Evolutionary conservation across 1,140 invertebrate species (phyloP).

Genomic region (Monomorium pharaonis): DNA sequence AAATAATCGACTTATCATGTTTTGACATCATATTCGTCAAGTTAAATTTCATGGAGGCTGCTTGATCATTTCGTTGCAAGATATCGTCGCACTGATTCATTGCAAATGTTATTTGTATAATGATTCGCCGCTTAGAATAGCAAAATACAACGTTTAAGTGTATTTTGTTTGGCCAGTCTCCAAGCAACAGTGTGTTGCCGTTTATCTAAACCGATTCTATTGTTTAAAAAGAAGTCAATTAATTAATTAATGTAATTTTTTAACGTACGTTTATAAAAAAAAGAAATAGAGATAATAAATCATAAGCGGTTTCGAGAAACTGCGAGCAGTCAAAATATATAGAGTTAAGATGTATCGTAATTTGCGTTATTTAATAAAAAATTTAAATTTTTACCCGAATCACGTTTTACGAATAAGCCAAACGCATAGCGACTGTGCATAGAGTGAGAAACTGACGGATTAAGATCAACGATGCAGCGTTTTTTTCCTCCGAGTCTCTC

Average conservation of each 20-base stretch:
- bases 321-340: not conserved
- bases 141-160: not conserved
- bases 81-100: not conserved
- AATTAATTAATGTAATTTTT: not conserved
- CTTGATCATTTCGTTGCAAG: not conserved
- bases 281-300: not conserved
- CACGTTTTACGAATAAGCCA: not conserved
- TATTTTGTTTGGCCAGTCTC: slow-evolving; percentile 15
- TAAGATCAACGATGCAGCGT: not conserved
- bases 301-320: not conserved
- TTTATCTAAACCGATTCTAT: not conserved
- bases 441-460: not conserved
- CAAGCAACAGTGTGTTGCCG: not conserved
- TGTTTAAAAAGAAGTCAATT: not conserved
- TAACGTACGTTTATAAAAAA: not conserved
- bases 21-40: not conserved
- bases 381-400: not conserved
- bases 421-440: not conserved
- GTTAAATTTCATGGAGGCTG: not conserved
- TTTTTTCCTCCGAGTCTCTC: not conserved
- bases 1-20: not conserved
- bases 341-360: not conserved
- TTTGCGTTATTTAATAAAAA: not conserved
- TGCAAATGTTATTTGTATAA: not conserved
- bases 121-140: slow-evolving; percentile 11